Percentiles rank a stretch among this genome's conserved stretches.
These are phyloP conservation scores for Neolamprologus brichardi DNA, from an alignment of 2,113 vertebrate genomes.

Conservation along the genomic window DNA sequence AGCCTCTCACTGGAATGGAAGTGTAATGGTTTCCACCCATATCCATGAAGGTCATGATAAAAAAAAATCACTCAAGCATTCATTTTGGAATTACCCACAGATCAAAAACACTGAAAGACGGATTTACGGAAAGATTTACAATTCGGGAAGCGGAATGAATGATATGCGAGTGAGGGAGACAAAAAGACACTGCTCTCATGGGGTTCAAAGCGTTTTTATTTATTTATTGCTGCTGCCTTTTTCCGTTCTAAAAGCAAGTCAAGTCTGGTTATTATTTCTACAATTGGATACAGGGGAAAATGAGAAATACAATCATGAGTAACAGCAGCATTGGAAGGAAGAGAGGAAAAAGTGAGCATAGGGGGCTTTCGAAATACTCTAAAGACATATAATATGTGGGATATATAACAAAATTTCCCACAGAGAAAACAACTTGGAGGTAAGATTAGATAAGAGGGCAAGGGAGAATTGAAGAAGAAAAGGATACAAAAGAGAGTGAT, in stretches of 20 bases:
- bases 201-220: not conserved
- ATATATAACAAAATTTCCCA: slow-evolving; percentile 4
- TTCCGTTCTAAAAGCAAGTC: not conserved
- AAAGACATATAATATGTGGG: slow-evolving; percentile 22
- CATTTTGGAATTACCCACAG: not conserved
- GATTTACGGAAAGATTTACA: not conserved
- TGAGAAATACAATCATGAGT: not conserved
- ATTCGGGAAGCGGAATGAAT: not conserved
- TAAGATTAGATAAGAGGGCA: slow-evolving; percentile 8
- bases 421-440: not conserved
- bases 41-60: not conserved
- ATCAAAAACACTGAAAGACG: not conserved
- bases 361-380: not conserved
- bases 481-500: slow-evolving; percentile 21
- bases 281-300: not conserved
- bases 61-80: not conserved
- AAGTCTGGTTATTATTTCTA: not conserved
- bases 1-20: not conserved
- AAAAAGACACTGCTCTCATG: not conserved
- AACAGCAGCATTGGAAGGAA: not conserved
- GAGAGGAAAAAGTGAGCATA: not conserved
- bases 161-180: not conserved
- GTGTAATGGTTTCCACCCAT: not conserved
- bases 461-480: not conserved
- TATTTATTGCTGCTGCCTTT: not conserved